phyloP scores from a whole-genome alignment of 1,140 invertebrate species.

The Hyles vespertilio region DNA sequence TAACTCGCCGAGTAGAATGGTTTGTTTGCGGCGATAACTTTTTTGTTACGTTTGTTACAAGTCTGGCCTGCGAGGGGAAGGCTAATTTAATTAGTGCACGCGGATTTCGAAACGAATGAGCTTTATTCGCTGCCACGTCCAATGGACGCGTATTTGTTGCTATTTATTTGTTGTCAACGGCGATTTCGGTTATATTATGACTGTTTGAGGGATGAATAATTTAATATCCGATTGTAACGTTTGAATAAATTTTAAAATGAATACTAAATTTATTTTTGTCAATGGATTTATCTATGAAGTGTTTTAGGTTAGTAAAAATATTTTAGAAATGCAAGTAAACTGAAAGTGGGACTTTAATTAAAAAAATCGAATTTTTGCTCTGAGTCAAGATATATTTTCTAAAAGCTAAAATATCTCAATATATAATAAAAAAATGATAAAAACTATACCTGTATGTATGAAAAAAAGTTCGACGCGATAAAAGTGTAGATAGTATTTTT shows the following conservation, averaged over 20 bases:
- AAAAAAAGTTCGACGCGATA: background rate
- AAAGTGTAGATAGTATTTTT: slow-evolving; percentile 22
- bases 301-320: too few relatives aligned
- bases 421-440: too few relatives aligned
- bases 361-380: background rate
- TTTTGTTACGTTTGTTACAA: slow-evolving; percentile 4
- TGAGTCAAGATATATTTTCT: too few relatives aligned
- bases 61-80: background rate
- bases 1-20: slow-evolving; percentile 9
- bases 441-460: background rate
- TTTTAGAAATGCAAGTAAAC: background rate
- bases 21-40: background rate
- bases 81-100: too few relatives aligned
- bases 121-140: too few relatives aligned
- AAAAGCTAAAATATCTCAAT: too few relatives aligned
- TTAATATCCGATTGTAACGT: too few relatives aligned
- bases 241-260: too few relatives aligned
- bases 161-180: background rate
- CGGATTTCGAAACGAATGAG: too few relatives aligned
- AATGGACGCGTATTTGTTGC: background rate
- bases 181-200: background rate
- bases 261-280: too few relatives aligned
- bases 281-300: too few relatives aligned
- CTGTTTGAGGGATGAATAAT: too few relatives aligned
- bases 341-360: background rate